phyloP scores from a whole-genome alignment of 1,140 invertebrate species.

The Leptoteleia sp. region DNA sequence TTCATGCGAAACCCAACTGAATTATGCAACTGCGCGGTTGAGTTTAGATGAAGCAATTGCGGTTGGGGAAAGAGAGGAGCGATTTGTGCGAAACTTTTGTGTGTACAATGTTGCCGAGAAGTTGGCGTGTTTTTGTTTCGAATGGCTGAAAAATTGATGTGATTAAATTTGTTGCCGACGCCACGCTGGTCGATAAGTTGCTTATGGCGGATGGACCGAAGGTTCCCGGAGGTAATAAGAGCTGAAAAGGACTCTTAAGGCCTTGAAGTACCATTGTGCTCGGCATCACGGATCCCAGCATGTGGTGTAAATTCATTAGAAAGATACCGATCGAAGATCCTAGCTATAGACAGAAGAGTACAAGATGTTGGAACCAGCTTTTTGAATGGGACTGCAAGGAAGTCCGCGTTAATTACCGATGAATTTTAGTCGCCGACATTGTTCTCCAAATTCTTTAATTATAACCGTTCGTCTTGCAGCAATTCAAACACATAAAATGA shows the following conservation, averaged over 20 bases:
- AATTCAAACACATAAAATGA: too few species aligned
- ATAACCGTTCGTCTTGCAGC: too few species aligned
- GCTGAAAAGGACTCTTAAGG: constrained; percentile 64
- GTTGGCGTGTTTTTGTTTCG: constrained; percentile 58
- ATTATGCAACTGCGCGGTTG: constrained; percentile 46
- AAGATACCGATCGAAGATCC: constrained; percentile 51
- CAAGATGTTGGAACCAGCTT: constrained; percentile 20
- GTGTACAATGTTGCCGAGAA: constrained; percentile 26
- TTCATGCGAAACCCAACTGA: constrained; percentile 38
- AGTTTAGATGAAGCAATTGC: constrained; percentile 57
- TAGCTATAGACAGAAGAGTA: constrained; percentile 41
- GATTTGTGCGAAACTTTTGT: constrained; percentile 51
- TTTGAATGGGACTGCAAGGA: constrained; percentile 22
- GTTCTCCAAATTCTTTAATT: constrained; percentile 1
- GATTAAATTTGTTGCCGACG: constrained; percentile 64
- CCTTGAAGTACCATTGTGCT: constrained; percentile 66
- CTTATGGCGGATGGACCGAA: constrained; percentile 62
- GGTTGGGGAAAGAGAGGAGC: constrained; percentile 36
- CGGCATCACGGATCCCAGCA: constrained; percentile 58
- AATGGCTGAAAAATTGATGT: constrained; percentile 59
- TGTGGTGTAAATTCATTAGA: constrained; percentile 68
- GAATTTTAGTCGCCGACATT: constrained; percentile 8
- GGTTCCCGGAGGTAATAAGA: constrained; percentile 62
- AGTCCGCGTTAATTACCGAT: constrained; percentile 17
- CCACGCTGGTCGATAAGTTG: constrained; percentile 65